phyloP scores from a whole-genome alignment of 1,140 invertebrate genomes.

The Brachionus sp. region DNA sequence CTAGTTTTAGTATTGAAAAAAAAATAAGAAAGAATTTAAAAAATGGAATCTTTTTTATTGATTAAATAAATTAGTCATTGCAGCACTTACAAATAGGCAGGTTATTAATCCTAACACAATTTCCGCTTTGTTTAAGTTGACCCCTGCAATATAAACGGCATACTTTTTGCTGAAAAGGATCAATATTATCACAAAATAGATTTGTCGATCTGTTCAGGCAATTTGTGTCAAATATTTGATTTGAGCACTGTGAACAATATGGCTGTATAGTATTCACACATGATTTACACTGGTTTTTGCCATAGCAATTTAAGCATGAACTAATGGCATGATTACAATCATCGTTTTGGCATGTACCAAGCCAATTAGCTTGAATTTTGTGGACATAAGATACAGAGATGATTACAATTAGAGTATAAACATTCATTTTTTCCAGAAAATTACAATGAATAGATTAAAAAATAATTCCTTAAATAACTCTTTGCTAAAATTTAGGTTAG shows the following conservation, averaged over 20 bases:
- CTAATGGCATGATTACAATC: not conserved
- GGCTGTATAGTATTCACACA: not conserved
- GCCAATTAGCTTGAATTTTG: not conserved
- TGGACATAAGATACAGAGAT: too few species aligned
- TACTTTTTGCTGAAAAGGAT: not conserved
- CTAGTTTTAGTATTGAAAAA: too few species aligned
- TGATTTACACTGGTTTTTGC: not conserved
- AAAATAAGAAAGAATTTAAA: too few species aligned
- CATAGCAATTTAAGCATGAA: not conserved
- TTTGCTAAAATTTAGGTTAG: too few species aligned
- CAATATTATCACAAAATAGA: not conserved
- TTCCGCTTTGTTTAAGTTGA: not conserved
- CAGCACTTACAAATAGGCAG: not conserved
- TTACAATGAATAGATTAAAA: too few species aligned
- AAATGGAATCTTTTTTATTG: too few species aligned
- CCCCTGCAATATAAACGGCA: not conserved
- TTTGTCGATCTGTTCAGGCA: not conserved
- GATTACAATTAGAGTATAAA: too few species aligned
- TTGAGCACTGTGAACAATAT: not conserved
- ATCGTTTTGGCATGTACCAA: not conserved
- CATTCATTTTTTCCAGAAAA: too few species aligned
- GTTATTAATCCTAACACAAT: not conserved
- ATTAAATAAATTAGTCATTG: not conserved
- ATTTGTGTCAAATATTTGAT: not conserved
- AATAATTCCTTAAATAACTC: too few species aligned